Conservation (phyloP, 2,113 vertebrate species). For the Ptychochromis oligacanthus region DNA sequence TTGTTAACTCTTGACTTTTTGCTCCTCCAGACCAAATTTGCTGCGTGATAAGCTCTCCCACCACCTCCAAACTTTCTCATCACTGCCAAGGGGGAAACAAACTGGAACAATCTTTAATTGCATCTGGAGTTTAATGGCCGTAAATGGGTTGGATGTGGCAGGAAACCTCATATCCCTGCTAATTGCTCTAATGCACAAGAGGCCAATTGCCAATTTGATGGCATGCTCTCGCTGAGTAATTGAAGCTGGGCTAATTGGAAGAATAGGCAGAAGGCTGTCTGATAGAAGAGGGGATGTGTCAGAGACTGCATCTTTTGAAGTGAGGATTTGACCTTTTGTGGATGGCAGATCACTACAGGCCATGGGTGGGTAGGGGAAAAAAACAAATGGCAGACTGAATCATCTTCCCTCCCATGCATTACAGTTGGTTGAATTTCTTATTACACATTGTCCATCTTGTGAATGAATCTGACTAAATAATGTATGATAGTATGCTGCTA, state of each 20-base stretch:
- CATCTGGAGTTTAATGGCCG: constrained; percentile 68
- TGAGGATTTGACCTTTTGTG: constrained; percentile 39
- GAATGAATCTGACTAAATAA: not conserved
- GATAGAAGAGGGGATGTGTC: constrained; percentile 10
- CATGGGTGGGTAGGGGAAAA: not conserved
- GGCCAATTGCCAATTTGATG: constrained; percentile 73
- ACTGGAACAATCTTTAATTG: constrained; percentile 72
- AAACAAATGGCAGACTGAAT: not conserved
- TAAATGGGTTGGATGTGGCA: constrained; percentile 69
- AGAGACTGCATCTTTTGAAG: constrained; percentile 26
- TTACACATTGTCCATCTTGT: not conserved
- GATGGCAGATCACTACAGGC: constrained; percentile 4
- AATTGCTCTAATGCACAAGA: constrained; percentile 75
- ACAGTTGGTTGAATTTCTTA: not conserved
- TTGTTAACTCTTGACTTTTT: constrained; percentile 19
- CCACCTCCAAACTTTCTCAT: constrained; percentile 37
- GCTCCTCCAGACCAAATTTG: not conserved
- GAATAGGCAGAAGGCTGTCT: constrained; percentile 49
- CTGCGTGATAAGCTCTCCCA: constrained; percentile 11
- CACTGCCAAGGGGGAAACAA: constrained; percentile 29
- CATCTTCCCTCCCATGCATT: not conserved
- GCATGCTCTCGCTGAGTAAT: constrained; percentile 56
- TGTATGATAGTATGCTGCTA: not conserved
- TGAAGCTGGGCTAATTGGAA: constrained; percentile 67
- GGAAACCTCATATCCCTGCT: constrained; percentile 72